A percentile compares a stretch with the other conserved stretches of the same genome.
Evolutionary conservation across 2,113 vertebrate species (phyloP).

Genomic region (Chaenogobius annularis): DNA sequence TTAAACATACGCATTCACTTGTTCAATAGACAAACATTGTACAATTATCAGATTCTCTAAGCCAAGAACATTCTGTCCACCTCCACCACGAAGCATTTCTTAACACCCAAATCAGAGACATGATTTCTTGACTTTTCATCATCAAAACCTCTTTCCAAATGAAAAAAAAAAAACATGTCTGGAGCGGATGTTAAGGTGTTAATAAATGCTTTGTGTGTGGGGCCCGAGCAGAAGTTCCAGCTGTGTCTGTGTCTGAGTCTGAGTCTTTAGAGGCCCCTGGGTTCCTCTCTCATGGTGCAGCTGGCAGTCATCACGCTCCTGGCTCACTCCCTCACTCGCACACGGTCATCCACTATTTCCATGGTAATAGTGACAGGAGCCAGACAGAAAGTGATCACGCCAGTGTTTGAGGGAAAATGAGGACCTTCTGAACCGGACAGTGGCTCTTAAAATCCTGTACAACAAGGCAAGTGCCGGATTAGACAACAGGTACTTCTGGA

Average conservation of each 20-base stretch:
- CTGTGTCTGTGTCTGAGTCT: slow-evolving; percentile 67
- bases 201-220: slow-evolving; percentile 58
- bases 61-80: slow-evolving; percentile 71
- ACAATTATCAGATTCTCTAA: slow-evolving; percentile 25
- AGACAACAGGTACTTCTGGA: too few relatives aligned
- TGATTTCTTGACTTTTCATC: slow-evolving; percentile 37
- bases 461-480: too few relatives aligned
- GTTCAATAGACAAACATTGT: background rate
- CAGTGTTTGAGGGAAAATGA: slow-evolving; percentile 33
- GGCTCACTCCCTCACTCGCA: slow-evolving; percentile 27
- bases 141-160: slow-evolving; percentile 23
- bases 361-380: slow-evolving; percentile 65
- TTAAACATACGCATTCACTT: background rate
- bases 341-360: slow-evolving; percentile 63
- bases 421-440: slow-evolving; percentile 20
- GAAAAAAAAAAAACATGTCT: background rate
- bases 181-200: slow-evolving; percentile 56
- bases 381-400: slow-evolving; percentile 47
- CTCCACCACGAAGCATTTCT: slow-evolving; percentile 53
- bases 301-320: slow-evolving; percentile 72
- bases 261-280: slow-evolving; percentile 66
- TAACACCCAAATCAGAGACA: slow-evolving; percentile 57
- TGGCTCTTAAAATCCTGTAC: slow-evolving; percentile 15
- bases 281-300: slow-evolving; percentile 66
- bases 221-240: slow-evolving; percentile 62